Evolutionary conservation across 1,140 invertebrate species (phyloP), one percentile per base, ranked within the genome.

Genomic region (Maconellicoccus hirsutus): DNA sequence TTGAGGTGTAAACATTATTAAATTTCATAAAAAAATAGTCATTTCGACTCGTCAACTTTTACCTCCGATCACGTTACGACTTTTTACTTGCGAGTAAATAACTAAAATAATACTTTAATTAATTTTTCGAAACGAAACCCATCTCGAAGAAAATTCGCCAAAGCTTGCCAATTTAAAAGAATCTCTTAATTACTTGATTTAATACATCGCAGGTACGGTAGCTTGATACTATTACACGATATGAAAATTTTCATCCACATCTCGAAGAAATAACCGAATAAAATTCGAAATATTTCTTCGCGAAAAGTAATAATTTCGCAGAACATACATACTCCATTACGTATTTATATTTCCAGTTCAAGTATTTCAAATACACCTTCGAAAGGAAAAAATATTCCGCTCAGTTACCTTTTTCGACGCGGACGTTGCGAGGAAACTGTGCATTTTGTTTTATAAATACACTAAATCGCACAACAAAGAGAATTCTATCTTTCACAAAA

Each of bases 301-400:
- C 10, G n/a, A 52, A 52, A 52, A 16, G 6, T 52, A 52, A 52
- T 52, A 52, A 52, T 52, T 52, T 52, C 42, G 42, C 42, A 52
- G 6, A 14, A 52, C 42, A 16, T 14, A 19, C 3, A 19, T 52
- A 8, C 42, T 52, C 42, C 42, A 52, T 52, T 52, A 52, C 42
- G 42, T 16, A 52, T 52, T 52, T 52, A 52, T 52, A 52, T 16
- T 52, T 52, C 42, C 42, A 52, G 42, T 52, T 52, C 6, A 52
- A 52, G 42, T 52, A 52, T 52, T 52, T 19, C 42, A 19, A 52
- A 52, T 16, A 52, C 42, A 8, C 42, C 42, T 52, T 52, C 42
- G 3, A 52, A 16, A 66, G 6, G 10, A 66, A 66, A 66, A 66
- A 66, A 66, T 66, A 66, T 66, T 66, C 61, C 61, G 61, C 61